These are phyloP conservation scores for Syndactyla subalaris DNA, from an alignment of 2,797 vertebrate species.

Conservation along the genomic window DNA sequence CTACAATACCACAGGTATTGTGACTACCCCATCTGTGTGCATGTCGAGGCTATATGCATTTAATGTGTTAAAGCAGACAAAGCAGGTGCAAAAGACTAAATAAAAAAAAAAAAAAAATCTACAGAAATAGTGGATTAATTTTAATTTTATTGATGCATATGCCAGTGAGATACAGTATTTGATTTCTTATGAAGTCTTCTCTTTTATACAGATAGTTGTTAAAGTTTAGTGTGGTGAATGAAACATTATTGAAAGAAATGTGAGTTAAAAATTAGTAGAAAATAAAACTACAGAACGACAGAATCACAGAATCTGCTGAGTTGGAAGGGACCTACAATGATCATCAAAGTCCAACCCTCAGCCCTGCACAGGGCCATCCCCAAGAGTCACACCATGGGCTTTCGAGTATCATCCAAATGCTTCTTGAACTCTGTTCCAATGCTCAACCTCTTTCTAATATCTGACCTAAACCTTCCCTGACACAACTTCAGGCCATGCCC, in stretches of 20 bases:
- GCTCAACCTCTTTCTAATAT: neutral
- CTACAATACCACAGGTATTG: neutral
- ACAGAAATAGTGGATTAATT: neutral
- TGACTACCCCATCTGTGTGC: neutral
- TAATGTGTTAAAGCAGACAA: neutral
- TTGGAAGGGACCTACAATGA: neutral
- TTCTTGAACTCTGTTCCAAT: neutral
- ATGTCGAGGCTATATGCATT: neutral
- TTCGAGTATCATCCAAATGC: neutral
- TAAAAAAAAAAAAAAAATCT: neutral
- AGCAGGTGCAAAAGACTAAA: neutral
- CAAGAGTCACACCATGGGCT: neutral
- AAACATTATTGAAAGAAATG: neutral
- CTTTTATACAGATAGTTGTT: neutral
- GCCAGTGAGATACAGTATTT: neutral
- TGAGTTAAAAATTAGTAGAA: neutral
- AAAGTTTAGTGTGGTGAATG: neutral
- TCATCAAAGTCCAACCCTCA: neutral
- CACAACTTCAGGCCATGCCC: neutral
- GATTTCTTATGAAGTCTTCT: neutral
- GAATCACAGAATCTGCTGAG: neutral
- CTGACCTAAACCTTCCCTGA: neutral
- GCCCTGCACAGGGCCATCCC: neutral
- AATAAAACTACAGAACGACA: neutral
- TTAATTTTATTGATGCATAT: neutral